Evolutionary conservation across 1,140 invertebrate genomes (phyloP), one percentile per base, ranked within the genome.

Genomic region (Drosophila malerkotliana): DNA sequence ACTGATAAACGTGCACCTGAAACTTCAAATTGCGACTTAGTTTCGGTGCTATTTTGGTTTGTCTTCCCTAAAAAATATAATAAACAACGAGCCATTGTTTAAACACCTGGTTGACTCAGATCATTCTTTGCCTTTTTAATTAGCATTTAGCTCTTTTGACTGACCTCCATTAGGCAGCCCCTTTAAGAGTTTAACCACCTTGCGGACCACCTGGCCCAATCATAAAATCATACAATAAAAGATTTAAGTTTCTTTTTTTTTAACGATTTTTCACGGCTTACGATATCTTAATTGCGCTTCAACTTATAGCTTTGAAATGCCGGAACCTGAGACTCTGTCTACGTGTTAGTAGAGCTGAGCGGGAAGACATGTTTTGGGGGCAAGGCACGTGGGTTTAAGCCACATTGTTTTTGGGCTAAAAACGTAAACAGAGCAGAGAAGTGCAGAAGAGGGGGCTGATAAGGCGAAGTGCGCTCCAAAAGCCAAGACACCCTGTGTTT

Each of bases 21-120:
- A 37, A 47, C 59, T 56, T 55, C 39, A 53, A 80, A 85, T 80
- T 85, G 81, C 80, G 80, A 48, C 69, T 84, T 48, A 85, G 47
- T 49, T 83, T 72, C 67, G 49, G 14, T 30, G 26, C 30, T 54
- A 69, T 18, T 58, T 71, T 77, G 71, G 32, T 76, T 67, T 53
- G 44, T 63, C 62, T 79, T 66, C 41, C 56, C 15, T 26, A 7
- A 56, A 72, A 72, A 15, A 32, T 63, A 37, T 4, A 37, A 37
- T n/a, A 37, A 37, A 37, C 34, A 48, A 52, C 41, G 21, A 41
- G 30, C 57, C 39, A 45, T 39, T 57, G 34, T 54, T 12, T 39
- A 69, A 59, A 37, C 77, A 80, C 77, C 77, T 80, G 77, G 69
- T 64, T 54, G 39, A 28, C 24, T 49, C 63, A 64, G 71, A 56